Percentiles rank a stretch among this genome's conserved stretches.
These are phyloP conservation scores for Cossypha polioptera DNA, from an alignment of 2,797 vertebrate genomes.

Conservation along the genomic window DNA sequence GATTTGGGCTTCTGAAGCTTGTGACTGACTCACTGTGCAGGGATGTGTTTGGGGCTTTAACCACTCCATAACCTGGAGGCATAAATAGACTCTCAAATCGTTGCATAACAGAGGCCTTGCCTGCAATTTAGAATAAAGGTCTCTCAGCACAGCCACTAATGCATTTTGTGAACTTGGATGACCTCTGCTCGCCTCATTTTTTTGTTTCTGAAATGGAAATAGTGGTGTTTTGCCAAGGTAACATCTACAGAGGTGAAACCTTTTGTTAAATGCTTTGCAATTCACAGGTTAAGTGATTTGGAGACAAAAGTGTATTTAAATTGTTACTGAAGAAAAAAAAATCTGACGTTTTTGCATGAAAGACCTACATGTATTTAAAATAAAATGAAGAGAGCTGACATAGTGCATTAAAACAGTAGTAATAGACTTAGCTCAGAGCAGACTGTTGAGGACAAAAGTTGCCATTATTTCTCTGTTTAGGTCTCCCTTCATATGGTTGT, in stretches of 20 bases:
- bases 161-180: not conserved
- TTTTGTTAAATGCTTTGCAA: not conserved
- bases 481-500: not conserved
- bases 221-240: not conserved
- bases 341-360: not conserved
- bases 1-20: not conserved
- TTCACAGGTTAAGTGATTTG: not conserved
- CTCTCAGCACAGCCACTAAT: not conserved
- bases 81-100: slow-evolving; percentile 1
- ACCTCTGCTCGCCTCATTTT: not conserved
- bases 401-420: not conserved
- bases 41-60: not conserved
- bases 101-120: not conserved
- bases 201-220: not conserved
- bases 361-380: not conserved
- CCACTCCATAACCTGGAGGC: not conserved
- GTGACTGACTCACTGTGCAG: not conserved
- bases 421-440: not conserved
- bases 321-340: not conserved
- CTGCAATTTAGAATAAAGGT: not conserved
- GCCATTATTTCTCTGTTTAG: not conserved
- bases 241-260: not conserved
- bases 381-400: not conserved
- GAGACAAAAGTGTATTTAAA: not conserved
- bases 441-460: not conserved